Evolutionary conservation across 1,140 invertebrate genomes (phyloP).

Genomic region (Triops cancriformis): DNA sequence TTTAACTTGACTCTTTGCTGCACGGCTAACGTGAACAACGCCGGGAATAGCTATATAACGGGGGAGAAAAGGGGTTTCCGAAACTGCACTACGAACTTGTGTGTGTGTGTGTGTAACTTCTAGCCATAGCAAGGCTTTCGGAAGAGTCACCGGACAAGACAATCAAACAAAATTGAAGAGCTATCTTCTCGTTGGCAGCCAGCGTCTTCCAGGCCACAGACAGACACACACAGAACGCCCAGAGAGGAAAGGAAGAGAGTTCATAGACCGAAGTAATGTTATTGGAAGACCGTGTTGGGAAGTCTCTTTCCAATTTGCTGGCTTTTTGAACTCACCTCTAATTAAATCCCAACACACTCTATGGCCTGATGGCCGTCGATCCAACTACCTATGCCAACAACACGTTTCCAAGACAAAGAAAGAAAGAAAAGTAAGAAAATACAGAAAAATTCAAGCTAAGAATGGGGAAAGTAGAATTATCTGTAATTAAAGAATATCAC

Average conservation of each 20-base stretch:
- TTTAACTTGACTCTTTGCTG: not conserved
- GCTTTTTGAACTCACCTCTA: not conserved
- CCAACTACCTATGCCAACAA: too few species aligned
- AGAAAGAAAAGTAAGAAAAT: too few species aligned
- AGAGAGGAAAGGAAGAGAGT: not conserved
- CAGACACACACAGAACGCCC: not conserved
- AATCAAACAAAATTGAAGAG: constrained; percentile 7
- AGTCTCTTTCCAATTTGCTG: constrained; percentile 13
- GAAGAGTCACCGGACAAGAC: not conserved
- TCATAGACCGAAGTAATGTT: not conserved
- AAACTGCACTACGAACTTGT: not conserved
- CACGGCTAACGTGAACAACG: not conserved
- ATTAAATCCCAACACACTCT: not conserved
- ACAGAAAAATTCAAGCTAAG: too few species aligned
- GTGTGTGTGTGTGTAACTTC: too few species aligned
- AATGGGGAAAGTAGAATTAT: too few species aligned
- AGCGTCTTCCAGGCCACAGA: not conserved
- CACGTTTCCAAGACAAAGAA: too few species aligned
- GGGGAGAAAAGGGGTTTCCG: not conserved
- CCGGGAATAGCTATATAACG: not conserved
- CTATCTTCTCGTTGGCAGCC: not conserved
- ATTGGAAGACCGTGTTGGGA: constrained; percentile 13
- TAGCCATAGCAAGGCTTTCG: not conserved
- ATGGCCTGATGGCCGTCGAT: too few species aligned
- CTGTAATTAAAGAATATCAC: too few species aligned